These are phyloP conservation scores for Aphelenchoides besseyi DNA, from an alignment of 1,140 invertebrate genomes.

Conservation along the genomic window DNA sequence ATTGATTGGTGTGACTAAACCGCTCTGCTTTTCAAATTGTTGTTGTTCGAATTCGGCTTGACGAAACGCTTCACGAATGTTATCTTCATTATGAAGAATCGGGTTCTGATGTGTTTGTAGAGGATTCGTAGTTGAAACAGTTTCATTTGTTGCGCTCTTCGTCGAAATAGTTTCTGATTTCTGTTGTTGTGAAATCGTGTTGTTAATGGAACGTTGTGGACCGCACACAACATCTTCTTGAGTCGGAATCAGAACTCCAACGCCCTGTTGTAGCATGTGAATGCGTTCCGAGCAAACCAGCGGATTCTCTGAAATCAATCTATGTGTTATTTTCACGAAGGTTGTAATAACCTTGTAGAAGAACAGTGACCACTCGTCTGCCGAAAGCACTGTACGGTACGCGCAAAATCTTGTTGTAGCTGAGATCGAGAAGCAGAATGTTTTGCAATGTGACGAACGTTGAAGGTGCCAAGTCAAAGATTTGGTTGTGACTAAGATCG, in stretches of 20 bases:
- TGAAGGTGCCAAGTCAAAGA: slow-evolving; percentile 55
- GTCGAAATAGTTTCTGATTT: not conserved
- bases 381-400: slow-evolving; percentile 59
- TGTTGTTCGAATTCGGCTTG: slow-evolving; percentile 15
- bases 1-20: not conserved
- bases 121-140: not conserved
- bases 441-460: slow-evolving; percentile 59
- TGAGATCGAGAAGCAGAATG: slow-evolving; percentile 54
- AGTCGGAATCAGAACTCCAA: slow-evolving; percentile 53
- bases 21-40: not conserved
- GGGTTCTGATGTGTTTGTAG: not conserved
- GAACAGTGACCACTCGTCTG: slow-evolving; percentile 56
- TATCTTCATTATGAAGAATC: slow-evolving; percentile 7
- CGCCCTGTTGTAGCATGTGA: slow-evolving; percentile 60
- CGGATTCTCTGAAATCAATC: slow-evolving; percentile 54
- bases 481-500: slow-evolving; percentile 57
- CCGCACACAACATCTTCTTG: slow-evolving; percentile 54
- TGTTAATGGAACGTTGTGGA: not conserved
- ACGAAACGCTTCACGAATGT: not conserved
- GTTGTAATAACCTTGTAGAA: slow-evolving; percentile 51
- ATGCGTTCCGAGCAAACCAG: slow-evolving; percentile 58
- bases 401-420: slow-evolving; percentile 51
- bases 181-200: slow-evolving; percentile 4
- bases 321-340: not conserved
- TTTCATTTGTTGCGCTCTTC: not conserved